Conservation (phyloP, 2,797 vertebrate genomes). For the Clamator glandarius region DNA sequence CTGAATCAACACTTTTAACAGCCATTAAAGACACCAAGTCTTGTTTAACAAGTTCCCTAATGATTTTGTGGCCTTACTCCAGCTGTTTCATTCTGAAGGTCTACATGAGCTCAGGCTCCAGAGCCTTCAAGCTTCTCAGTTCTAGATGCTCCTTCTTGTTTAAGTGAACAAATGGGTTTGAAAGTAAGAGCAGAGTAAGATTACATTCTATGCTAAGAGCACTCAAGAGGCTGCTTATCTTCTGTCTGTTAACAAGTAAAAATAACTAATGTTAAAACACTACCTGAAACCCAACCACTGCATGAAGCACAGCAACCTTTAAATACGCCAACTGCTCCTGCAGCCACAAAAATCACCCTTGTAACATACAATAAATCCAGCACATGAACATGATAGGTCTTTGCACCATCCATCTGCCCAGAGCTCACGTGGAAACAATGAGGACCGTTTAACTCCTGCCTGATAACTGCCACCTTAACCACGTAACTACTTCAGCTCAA, state of each 20-base stretch:
- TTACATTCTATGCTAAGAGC: neutral
- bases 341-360: neutral
- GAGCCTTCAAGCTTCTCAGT: neutral
- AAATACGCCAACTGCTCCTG: neutral
- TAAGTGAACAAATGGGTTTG: neutral
- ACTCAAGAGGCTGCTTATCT: neutral
- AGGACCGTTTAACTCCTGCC: neutral
- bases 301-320: neutral
- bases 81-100: neutral
- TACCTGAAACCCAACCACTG: neutral
- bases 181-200: neutral
- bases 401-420: neutral
- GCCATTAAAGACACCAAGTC: neutral
- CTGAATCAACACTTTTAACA: neutral
- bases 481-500: neutral
- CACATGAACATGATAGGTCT: accelerated
- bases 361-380: accelerated
- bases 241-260: neutral
- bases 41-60: neutral
- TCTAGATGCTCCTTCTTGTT: neutral
- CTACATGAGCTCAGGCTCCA: neutral
- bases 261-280: neutral
- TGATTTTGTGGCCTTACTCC: neutral
- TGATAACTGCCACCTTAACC: neutral
- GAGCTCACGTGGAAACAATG: neutral